Percentiles rank a stretch among this genome's conserved stretches.
Evolutionary conservation across 2,113 vertebrate genomes (phyloP).

Genomic region (Eurypyga helias): DNA sequence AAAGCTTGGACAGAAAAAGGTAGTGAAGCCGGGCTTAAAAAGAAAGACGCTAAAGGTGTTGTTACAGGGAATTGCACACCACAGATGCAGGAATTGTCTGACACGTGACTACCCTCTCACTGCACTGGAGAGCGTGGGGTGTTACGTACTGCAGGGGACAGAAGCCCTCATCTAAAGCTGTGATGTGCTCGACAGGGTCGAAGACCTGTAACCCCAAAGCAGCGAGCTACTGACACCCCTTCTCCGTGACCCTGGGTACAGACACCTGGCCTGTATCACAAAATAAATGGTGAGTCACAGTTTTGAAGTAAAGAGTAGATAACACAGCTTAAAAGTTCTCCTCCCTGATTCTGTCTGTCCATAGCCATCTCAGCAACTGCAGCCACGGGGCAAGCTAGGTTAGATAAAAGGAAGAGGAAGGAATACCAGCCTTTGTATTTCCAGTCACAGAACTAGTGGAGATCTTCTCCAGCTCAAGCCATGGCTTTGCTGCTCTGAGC

Average conservation of each 20-base stretch:
- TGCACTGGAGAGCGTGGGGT: background rate
- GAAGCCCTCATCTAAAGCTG: background rate
- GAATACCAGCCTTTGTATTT: background rate
- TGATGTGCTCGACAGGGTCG: background rate
- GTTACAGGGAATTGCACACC: background rate
- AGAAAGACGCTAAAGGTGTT: background rate
- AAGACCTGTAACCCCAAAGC: background rate
- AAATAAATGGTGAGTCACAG: accelerated
- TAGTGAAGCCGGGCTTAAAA: background rate
- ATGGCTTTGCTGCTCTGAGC: background rate
- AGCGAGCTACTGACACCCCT: background rate
- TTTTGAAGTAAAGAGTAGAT: background rate
- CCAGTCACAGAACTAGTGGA: background rate
- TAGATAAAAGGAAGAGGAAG: background rate
- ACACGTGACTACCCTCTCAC: accelerated
- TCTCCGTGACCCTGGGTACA: background rate
- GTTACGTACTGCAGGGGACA: accelerated
- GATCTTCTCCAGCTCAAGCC: background rate
- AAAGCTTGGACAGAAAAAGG: background rate
- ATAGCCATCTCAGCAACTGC: background rate
- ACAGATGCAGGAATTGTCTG: background rate
- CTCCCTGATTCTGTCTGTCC: background rate
- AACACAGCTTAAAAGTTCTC: background rate
- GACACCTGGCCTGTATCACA: background rate
- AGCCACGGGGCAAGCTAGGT: background rate